Conservation (phyloP, 2,888 invertebrate genomes). For the Agriopis marginaria region DNA sequence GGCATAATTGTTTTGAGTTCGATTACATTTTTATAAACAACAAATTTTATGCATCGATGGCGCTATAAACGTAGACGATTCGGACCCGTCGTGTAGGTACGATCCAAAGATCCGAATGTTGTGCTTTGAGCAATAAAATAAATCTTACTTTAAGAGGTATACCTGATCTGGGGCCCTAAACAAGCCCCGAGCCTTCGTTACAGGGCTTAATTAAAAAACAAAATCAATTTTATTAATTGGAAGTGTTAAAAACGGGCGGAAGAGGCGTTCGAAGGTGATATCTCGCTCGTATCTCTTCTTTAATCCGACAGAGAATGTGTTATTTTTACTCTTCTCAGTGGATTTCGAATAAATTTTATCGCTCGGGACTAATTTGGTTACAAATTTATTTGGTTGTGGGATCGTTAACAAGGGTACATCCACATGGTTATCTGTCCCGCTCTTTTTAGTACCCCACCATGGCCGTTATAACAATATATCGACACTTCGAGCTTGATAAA, state of each 20-base stretch:
- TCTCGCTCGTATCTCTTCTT: conserved; percentile 84
- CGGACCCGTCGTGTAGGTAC: conserved; percentile 60
- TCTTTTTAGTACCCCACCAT: conserved; percentile 80
- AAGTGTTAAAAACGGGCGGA: conserved; percentile 86
- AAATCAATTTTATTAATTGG: conserved; percentile 87
- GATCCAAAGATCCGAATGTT: conserved; percentile 69
- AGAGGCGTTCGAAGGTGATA: conserved; percentile 77
- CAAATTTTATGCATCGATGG: conserved; percentile 66
- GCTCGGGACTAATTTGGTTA: conserved; percentile 86
- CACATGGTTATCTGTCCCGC: conserved; percentile 79
- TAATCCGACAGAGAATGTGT: conserved; percentile 86
- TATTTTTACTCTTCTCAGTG: conserved; percentile 85
- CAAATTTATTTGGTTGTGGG: conserved; percentile 85
- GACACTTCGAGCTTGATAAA: conserved; percentile 82
- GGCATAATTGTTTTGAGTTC: conserved; percentile 61
- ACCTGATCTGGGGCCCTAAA: conserved; percentile 77
- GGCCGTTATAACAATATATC: conserved; percentile 84
- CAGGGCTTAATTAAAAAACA: conserved; percentile 85
- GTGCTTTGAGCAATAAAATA: conserved; percentile 84
- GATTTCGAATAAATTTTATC: conserved; percentile 86
- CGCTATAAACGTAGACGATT: conserved; percentile 71
- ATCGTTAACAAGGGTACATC: conserved; percentile 85
- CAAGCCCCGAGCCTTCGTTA: conserved; percentile 79
- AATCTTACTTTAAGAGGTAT: conserved; percentile 81
- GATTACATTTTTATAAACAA: conserved; percentile 68